Percentiles rank a stretch among this genome's conserved stretches.
phyloP scores from a whole-genome alignment of 2,113 vertebrate genomes.

The Aleadryas rufinucha region DNA sequence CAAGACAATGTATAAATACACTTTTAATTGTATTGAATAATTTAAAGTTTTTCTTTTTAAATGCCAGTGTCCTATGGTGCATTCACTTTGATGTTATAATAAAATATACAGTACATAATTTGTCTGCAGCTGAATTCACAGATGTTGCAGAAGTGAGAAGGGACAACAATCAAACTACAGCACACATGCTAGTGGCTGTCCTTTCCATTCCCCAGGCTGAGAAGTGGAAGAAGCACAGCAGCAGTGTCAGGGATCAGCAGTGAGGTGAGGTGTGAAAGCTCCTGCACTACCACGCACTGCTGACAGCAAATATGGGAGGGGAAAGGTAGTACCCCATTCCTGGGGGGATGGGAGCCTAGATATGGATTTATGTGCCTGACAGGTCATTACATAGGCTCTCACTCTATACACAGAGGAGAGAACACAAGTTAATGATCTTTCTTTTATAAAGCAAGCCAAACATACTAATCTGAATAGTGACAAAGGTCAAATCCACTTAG shows the following conservation, averaged over 20 bases:
- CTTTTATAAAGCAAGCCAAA: background rate
- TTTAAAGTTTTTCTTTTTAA: background rate
- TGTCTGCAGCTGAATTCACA: background rate
- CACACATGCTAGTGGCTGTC: background rate
- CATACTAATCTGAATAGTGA: background rate
- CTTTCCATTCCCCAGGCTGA: background rate
- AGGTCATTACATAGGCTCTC: background rate
- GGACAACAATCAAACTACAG: background rate
- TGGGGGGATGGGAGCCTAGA: fast-evolving
- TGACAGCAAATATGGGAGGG: background rate
- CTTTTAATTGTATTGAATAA: background rate
- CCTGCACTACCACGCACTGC: fast-evolving
- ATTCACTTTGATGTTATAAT: background rate
- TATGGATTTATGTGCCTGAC: too few relatives aligned
- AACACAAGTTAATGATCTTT: background rate
- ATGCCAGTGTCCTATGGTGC: background rate
- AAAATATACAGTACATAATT: background rate
- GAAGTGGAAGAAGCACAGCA: background rate
- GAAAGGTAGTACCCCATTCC: background rate
- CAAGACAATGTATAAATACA: background rate
- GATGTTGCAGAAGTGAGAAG: background rate
- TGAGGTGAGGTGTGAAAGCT: background rate
- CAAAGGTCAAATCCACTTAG: background rate
- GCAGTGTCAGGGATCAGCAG: background rate
- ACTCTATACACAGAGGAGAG: background rate